Base-by-base conservation (phyloP, 2,113 vertebrate species). In the Carettochelys insculpta region DNA sequence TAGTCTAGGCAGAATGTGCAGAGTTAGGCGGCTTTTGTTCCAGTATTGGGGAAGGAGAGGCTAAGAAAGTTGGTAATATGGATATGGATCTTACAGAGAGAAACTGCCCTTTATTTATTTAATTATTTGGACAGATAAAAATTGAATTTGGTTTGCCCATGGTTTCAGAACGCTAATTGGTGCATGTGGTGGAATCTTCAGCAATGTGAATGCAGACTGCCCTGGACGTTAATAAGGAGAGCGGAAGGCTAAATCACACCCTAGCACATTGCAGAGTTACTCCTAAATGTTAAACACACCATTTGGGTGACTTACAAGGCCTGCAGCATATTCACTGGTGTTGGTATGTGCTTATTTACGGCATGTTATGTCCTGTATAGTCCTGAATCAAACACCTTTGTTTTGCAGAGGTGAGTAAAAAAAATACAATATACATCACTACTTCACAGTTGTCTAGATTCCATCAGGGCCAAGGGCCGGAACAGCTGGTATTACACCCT, bases 391-490 rank as follows among this genome's bases (percentile, higher is more conserved):
- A 4, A 8, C 27, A 25, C 38, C 25, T 24, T 14, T 41, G 3
- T 83, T 92, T 45, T 91, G 0, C 88, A 81, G 11, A 50, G 27
- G 9, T 58, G 38, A 85, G 73, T 45, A 31, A 20, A 1, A 54
- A 47, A 50, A 38, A 85, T 86, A 50, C 77, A 43, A 47, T 12
- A 54, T 85, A 3, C 3, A 22, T 81, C 11, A 77, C 90, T 89
- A 75, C 94, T 95, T 90, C 65, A 88, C 0, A 80, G 11, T 85
- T 93, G 43, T 75, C 34, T 90, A 56, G 48, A 92, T 80, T 93
- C 76, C 76, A 48, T 24, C 84, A 94, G 96, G 94, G 94, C 97
- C 94, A 94, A 77, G 80, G 95, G 85, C 92, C 83, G 77, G 77
- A 92, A 56, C 89, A 96, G 90, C 93, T 95, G 94, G 81, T 93